Percentiles rank a stretch among this genome's conserved stretches.
These are phyloP conservation scores for Nasonia longicornis DNA, from an alignment of 1,140 invertebrate genomes.

Conservation along the genomic window DNA sequence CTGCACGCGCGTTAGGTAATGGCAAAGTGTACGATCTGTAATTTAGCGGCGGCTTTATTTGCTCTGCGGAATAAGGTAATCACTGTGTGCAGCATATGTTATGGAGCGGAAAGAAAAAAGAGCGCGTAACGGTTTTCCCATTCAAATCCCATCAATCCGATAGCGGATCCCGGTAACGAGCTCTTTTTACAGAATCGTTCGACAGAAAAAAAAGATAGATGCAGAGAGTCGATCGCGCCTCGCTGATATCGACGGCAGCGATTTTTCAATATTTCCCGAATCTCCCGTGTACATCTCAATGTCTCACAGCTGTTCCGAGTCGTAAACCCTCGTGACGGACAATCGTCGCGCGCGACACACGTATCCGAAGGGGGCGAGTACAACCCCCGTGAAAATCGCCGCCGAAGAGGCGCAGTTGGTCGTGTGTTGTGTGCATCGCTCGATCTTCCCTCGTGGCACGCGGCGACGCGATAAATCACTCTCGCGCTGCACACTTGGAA, in stretches of 20 bases:
- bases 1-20: not conserved
- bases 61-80: not conserved
- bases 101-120: not conserved
- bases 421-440: not conserved
- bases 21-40: not conserved
- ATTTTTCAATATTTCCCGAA: not conserved
- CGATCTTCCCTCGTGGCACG: conserved; percentile 9
- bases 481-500: not conserved
- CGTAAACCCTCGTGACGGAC: not conserved
- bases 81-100: not conserved
- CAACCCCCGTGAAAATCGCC: conserved; percentile 22
- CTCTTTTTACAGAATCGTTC: too few species aligned
- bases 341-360: not conserved
- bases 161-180: not conserved
- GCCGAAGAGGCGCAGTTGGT: not conserved
- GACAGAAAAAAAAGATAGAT: not conserved
- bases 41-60: not conserved
- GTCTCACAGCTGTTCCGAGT: conserved; percentile 3
- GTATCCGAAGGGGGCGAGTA: not conserved
- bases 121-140: not conserved
- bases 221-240: not conserved
- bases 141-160: not conserved
- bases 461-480: not conserved
- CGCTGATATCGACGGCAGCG: not conserved
- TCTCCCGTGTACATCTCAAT: conserved; percentile 14